Conservation (phyloP, 2,888 invertebrate genomes). For the Euclidia mi region DNA sequence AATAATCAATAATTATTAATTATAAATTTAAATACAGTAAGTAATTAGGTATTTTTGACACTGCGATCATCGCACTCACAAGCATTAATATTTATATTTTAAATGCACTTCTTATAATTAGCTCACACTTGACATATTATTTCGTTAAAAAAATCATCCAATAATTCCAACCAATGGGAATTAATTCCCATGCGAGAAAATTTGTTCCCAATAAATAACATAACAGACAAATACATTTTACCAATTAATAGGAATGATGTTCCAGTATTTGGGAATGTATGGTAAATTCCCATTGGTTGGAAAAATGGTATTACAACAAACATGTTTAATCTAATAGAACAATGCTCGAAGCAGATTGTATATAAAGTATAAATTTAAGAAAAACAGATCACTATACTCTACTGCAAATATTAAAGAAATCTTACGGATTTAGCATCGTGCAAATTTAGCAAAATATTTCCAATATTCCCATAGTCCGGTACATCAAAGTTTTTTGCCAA, state of each 20-base stretch:
- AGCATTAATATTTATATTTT: conserved; percentile 73
- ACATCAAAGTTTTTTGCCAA: no score
- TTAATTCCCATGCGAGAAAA: neutral
- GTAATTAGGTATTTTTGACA: conserved; percentile 79
- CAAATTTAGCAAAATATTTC: no score
- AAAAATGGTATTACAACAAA: conserved; percentile 15
- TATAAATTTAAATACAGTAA: conserved; percentile 84
- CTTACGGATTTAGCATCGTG: no score
- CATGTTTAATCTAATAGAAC: conserved; percentile 2
- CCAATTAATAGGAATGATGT: conserved; percentile 31
- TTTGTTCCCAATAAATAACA: conserved; percentile 28
- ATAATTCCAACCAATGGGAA: conserved; percentile 5
- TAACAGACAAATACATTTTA: conserved; percentile 17
- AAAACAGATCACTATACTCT: neutral
- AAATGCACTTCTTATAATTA: conserved; percentile 75
- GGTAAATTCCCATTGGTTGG: conserved; percentile 27
- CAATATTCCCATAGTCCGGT: no score
- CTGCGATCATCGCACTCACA: conserved; percentile 72
- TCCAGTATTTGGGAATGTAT: conserved; percentile 38
- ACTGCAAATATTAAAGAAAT: neutral
- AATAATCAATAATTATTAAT: conserved; percentile 78
- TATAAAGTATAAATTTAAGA: neutral
- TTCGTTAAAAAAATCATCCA: conserved; percentile 24
- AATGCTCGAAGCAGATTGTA: conserved; percentile 1
- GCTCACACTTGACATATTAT: conserved; percentile 39